Percentiles rank a stretch among this genome's conserved stretches.
These are phyloP conservation scores for Dryobates pubescens DNA, from an alignment of 2,797 vertebrate genomes.

Conservation along the genomic window DNA sequence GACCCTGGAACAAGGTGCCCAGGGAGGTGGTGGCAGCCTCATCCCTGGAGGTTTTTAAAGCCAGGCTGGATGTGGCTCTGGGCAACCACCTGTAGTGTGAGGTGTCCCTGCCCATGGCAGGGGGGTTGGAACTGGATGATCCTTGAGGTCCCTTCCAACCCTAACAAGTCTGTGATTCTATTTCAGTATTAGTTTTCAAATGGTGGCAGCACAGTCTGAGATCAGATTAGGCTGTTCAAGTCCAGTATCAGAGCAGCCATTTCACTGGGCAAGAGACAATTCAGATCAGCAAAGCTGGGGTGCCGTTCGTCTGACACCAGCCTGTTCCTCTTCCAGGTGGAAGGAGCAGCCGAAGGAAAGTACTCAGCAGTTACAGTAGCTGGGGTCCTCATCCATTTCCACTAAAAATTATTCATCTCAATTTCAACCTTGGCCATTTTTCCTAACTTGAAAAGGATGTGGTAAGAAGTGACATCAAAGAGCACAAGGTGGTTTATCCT, in stretches of 20 bases:
- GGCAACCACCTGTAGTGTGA: too few species aligned
- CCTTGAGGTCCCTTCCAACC: too few species aligned
- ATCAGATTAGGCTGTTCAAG: neutral
- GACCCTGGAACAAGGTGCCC: too few species aligned
- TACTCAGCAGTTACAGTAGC: rapidly evolving
- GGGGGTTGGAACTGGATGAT: too few species aligned
- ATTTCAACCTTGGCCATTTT: neutral
- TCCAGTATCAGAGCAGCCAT: neutral
- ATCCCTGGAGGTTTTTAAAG: too few species aligned
- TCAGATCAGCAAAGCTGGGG: neutral
- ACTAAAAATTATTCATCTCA: neutral
- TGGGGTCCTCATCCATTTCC: neutral
- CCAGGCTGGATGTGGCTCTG: too few species aligned
- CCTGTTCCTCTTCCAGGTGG: rapidly evolving
- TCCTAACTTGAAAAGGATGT: neutral
- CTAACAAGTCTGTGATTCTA: neutral
- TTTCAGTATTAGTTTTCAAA: conserved; percentile 28
- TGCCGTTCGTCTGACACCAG: neutral
- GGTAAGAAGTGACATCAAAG: neutral
- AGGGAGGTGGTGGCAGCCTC: too few species aligned
- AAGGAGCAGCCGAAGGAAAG: neutral
- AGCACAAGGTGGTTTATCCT: neutral
- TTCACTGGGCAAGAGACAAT: neutral
- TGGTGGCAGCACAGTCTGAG: neutral
- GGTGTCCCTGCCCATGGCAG: too few species aligned